phyloP scores from a whole-genome alignment of 2,888 invertebrate genomes.

The Prosapia bicincta region DNA sequence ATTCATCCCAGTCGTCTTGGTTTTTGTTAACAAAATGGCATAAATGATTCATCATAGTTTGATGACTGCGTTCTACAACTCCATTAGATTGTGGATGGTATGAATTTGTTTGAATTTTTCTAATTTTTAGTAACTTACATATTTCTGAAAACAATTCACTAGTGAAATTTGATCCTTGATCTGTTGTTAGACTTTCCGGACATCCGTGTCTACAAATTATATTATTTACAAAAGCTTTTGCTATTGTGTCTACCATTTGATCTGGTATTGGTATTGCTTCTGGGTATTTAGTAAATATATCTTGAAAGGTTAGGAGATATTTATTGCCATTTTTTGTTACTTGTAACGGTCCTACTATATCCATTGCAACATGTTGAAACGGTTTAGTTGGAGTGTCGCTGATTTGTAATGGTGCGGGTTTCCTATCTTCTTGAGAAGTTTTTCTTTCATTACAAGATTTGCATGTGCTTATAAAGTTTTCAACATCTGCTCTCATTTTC shows the following conservation, averaged over 20 bases:
- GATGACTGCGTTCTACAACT: slow-evolving; percentile 42
- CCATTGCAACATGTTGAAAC: too few species aligned
- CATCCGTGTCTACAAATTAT: slow-evolving; percentile 43
- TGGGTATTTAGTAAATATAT: too few species aligned
- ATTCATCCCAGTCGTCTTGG: slow-evolving; percentile 42
- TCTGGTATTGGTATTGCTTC: slow-evolving; percentile 42
- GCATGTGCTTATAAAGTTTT: too few species aligned
- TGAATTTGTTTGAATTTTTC: slow-evolving; percentile 32
- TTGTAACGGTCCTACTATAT: too few species aligned
- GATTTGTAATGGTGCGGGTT: too few species aligned
- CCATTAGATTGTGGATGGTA: slow-evolving; percentile 43
- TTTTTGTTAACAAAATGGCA: slow-evolving; percentile 40
- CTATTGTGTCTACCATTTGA: slow-evolving; percentile 42
- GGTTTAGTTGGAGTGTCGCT: too few species aligned
- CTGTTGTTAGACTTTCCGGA: slow-evolving; percentile 43
- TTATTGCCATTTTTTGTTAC: too few species aligned
- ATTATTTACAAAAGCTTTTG: slow-evolving; percentile 40
- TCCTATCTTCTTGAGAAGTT: too few species aligned
- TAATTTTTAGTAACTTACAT: slow-evolving; percentile 11
- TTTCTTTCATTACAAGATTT: too few species aligned
- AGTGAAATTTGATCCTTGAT: slow-evolving; percentile 45
- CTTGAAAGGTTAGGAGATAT: too few species aligned
- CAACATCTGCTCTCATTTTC: too few species aligned
- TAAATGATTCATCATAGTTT: slow-evolving; percentile 41
- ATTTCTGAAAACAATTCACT: slow-evolving; percentile 42